Conservation (phyloP, 2,888 invertebrate species). For the Lepetodrilus schrolli region DNA sequence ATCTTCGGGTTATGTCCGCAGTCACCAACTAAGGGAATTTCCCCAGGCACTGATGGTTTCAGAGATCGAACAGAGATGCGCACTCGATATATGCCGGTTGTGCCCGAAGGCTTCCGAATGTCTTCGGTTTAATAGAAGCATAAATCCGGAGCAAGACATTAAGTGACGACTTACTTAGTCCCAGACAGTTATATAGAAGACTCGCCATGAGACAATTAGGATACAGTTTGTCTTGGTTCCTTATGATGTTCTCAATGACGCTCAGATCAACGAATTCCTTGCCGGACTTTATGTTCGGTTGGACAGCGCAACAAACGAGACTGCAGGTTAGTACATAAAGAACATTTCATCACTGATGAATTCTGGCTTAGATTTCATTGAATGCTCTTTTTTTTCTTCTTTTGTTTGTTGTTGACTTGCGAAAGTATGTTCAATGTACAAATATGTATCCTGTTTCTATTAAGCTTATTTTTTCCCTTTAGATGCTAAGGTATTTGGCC, state of each 20-base stretch:
- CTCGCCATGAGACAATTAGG: not conserved
- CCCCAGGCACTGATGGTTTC: constrained; percentile 11
- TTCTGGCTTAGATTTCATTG: too few species aligned
- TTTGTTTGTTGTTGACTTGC: too few species aligned
- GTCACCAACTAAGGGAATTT: not conserved
- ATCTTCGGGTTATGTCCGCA: not conserved
- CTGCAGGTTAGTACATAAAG: not conserved
- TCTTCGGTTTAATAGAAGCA: constrained; percentile 17
- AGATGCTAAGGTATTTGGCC: too few species aligned
- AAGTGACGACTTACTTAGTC: not conserved
- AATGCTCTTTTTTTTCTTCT: too few species aligned
- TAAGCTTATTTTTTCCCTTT: too few species aligned
- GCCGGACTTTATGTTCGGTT: constrained; percentile 15
- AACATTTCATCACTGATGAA: too few species aligned
- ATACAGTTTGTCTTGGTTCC: not conserved
- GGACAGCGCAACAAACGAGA: not conserved
- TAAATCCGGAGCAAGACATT: not conserved
- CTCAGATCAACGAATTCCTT: not conserved
- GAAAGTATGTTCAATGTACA: too few species aligned
- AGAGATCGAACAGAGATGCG: constrained; percentile 20
- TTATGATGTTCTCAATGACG: not conserved
- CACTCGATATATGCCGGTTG: constrained; percentile 11
- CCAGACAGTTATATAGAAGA: not conserved
- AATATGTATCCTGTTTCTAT: too few species aligned
- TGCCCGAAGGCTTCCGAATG: not conserved